Evolutionary conservation across 1,140 invertebrate genomes (phyloP).

Genomic region (Rhagoletis zephyria): DNA sequence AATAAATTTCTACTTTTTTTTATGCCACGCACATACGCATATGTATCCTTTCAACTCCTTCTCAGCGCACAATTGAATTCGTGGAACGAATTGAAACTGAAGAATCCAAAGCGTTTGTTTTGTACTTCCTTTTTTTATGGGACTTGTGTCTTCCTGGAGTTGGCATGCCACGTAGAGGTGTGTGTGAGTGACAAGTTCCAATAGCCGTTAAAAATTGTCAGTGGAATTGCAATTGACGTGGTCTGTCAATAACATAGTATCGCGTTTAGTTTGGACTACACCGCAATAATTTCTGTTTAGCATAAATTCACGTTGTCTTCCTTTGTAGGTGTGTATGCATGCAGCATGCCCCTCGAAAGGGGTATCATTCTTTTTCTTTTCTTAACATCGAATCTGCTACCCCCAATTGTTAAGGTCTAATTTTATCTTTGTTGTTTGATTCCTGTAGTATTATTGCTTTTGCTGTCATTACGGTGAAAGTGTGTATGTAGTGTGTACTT

Average conservation of each 20-base stretch:
- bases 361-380: too few species aligned
- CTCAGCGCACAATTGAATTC: background rate
- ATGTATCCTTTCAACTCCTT: background rate
- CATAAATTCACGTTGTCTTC: background rate
- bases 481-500: background rate
- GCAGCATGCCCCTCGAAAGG: too few species aligned
- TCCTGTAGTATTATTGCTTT: background rate
- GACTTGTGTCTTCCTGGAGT: background rate
- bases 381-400: background rate
- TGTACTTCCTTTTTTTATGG: background rate
- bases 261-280: background rate
- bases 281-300: conserved; percentile 23
- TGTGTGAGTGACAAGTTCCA: background rate
- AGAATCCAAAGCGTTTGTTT: background rate
- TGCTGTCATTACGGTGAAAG: background rate
- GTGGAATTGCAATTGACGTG: background rate
- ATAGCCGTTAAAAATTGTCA: background rate
- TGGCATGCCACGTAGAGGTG: background rate
- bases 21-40: background rate
- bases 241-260: background rate
- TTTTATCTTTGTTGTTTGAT: background rate
- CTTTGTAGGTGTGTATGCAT: background rate
- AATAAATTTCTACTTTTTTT: conserved; percentile 62
- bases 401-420: background rate
- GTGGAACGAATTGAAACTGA: background rate